Percentiles rank a stretch among this genome's conserved stretches.
phyloP scores from a whole-genome alignment of 2,113 vertebrate species.

The Otolemur garnettii region DNA sequence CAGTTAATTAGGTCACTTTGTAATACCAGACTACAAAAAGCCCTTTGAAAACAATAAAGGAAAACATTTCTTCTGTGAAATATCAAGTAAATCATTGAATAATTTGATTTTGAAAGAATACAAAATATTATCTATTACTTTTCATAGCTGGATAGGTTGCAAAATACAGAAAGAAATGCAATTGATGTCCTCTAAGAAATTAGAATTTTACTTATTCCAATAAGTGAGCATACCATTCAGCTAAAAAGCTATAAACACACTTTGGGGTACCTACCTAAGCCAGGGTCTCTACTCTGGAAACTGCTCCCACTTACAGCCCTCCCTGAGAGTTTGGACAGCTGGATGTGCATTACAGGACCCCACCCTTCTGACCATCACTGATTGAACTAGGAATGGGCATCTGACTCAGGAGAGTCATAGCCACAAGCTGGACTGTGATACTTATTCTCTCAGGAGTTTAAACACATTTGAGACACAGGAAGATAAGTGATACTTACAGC shows the following conservation, averaged over 20 bases:
- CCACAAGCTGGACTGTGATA: neutral
- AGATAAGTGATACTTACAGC: neutral
- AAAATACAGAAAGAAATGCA: conserved; percentile 64
- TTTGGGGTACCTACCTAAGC: neutral
- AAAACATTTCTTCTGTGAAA: conserved; percentile 51
- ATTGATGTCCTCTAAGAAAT: conserved; percentile 20
- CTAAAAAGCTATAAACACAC: conserved; percentile 25
- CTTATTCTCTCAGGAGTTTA: neutral
- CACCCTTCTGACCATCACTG: neutral
- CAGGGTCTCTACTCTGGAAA: neutral
- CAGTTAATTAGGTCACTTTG: conserved; percentile 69
- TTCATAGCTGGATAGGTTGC: neutral
- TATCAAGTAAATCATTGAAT: conserved; percentile 62
- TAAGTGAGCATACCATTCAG: neutral
- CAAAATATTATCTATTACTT: conserved; percentile 2
- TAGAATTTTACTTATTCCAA: conserved; percentile 21
- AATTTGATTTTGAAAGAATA: conserved; percentile 59
- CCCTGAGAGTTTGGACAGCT: neutral
- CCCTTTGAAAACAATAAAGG: conserved; percentile 70
- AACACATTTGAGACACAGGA: neutral
- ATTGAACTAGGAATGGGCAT: neutral
- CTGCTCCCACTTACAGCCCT: neutral
- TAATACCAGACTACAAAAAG: conserved; percentile 57
- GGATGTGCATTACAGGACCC: neutral
- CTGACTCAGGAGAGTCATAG: neutral